Conservation (phyloP, 2,113 vertebrate genomes). For the Canis aureus region DNA sequence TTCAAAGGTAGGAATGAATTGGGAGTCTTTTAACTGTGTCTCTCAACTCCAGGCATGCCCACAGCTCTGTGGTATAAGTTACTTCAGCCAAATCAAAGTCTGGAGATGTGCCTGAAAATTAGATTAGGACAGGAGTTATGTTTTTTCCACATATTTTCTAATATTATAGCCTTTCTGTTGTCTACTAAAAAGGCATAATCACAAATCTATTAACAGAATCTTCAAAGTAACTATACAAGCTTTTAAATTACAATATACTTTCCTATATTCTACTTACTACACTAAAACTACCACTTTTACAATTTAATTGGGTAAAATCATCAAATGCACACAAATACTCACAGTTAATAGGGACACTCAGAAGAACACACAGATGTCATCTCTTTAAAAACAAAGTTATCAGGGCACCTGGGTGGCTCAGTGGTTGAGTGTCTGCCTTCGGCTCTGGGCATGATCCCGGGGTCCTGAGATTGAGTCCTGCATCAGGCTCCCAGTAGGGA, state of each 20-base stretch:
- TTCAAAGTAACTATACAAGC: not conserved
- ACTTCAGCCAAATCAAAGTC: conserved; percentile 58
- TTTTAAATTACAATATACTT: not conserved
- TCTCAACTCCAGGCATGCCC: conserved; percentile 61
- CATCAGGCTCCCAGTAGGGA: too few relatives aligned
- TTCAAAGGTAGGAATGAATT: conserved; percentile 60
- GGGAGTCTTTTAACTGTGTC: conserved; percentile 71
- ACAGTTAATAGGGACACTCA: not conserved
- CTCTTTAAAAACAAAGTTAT: conserved; percentile 17
- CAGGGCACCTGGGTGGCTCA: too few relatives aligned
- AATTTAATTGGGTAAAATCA: not conserved
- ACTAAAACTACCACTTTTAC: not conserved
- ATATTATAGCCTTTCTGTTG: not conserved
- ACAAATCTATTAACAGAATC: not conserved
- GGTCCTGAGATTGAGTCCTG: too few relatives aligned
- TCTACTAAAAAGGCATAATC: not conserved
- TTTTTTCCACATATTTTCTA: not conserved
- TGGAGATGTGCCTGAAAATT: conserved; percentile 86
- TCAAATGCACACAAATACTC: not conserved
- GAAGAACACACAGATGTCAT: not conserved
- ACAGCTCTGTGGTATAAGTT: conserved; percentile 10
- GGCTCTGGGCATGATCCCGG: too few relatives aligned
- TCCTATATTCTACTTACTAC: accelerated
- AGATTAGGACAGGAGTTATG: conserved; percentile 83
- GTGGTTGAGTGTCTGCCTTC: too few relatives aligned